Base-by-base conservation (phyloP, 1,140 invertebrate genomes). In the Artemia franciscana region DNA sequence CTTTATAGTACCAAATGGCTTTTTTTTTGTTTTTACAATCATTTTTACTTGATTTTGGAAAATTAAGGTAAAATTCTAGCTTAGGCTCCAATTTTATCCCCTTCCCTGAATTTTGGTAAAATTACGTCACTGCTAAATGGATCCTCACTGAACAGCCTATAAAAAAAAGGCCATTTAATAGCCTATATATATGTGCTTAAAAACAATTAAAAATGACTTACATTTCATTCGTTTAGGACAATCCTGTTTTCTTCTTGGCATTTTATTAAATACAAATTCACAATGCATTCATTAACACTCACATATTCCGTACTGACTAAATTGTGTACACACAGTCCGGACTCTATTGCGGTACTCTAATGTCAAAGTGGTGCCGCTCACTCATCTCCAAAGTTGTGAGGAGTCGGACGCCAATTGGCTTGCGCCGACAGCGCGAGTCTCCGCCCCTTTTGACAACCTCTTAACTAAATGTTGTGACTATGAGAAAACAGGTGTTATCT, bases 191-290 rank as follows among this genome's bases (percentile, higher is more conserved):
- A 51, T 18, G 3, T 15, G 12, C 2, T 2, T 51, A 3, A 12
- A 51, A 12, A 39, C n/a, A n/a, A 7, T 51, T 58, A 7, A 61
- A 62, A 62, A 3, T 4, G n/a, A 75, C 79, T 79, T 77, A 80
- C 79, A 79, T 79, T 80, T 78, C 74, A 80, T 78, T 67, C 78
- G 73, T 71, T 80, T 79, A 24, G 79, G 79, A 68, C 78, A 78
- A 69, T 79, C 74, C 71, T 80, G 79, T 72, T 80, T 80, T 67
- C 78, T 73, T 68, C 79, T 76, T 66, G 78, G 77, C 79, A 80
- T 80, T 51, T 62, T 60, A 24, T 7, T 27, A 26, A 60, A 24
- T 30, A 60, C 24, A 24, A 28, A 23, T 26, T 59, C 24, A 26
- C 30, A 24, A 28, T 9, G 26, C 39, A 51, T 18, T 51, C 21